Evolutionary conservation across 2,113 vertebrate genomes (phyloP), one percentile per base, ranked within the genome.

Genomic region (Platysteira castanea): DNA sequence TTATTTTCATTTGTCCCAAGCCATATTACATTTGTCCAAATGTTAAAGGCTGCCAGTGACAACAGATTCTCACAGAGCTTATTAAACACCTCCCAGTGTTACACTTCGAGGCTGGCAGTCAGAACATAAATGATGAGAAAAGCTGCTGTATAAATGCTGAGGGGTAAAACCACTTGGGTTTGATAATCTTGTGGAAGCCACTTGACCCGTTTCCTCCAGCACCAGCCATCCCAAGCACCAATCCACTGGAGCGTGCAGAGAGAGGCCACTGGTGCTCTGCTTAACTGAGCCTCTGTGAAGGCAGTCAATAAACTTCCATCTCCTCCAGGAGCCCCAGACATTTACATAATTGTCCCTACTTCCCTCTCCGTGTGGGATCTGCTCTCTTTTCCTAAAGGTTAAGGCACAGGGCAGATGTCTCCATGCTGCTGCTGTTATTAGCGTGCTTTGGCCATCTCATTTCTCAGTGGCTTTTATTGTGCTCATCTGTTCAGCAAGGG

Each of bases 271-370:
- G 84, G 88, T 87, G 84, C 84, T 93, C 64, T 91, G 80, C 52
- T 90, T 89, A 96, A 67, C 96, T 65, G 80, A 97, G 91, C 71
- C 76, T 97, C 93, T 96, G 87, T 97, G 94, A 98, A 98, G 98
- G 97, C 97, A 98, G 96, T 97, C 96, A 98, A 93, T 96, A 96
- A 92, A 93, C 95, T 98, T 98, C 98, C 95, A 97, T 98, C 94
- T 98, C 90, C 92, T 95, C 60, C 91, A 89, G 84, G 93, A 97
- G 92, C 74, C 57, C 49, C 47, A 90, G 59, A 87, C 70, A 98
- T 98, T 98, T 98, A 93, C 97, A 98, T 98, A 98, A 98, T 98
- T 97, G 96, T 97, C 96, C 95, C 90, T 94, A 79, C 88, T 96
- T 82, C 81, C 73, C 44, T 69, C n/a, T 82, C 42, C 78, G 63